These are phyloP conservation scores for Palythoa grandis DNA, from an alignment of 92 coral and sea anemone species.

Conservation along the genomic window DNA sequence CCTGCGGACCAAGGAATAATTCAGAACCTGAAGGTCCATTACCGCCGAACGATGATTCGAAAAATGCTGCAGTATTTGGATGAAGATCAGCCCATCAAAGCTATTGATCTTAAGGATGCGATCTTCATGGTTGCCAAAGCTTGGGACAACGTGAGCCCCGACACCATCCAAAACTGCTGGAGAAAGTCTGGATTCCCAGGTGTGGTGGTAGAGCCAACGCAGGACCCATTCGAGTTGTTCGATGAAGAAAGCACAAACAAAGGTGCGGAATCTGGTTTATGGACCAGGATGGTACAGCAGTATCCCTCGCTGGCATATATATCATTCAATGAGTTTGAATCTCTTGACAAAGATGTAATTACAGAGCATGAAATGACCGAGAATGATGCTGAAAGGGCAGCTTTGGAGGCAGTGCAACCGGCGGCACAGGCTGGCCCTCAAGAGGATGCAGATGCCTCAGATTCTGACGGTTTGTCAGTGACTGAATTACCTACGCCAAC, in stretches of 20 bases:
- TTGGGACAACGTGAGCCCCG: not conserved
- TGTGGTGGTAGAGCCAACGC: conserved; percentile 37
- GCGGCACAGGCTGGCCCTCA: no score
- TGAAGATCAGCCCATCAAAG: conserved; percentile 46
- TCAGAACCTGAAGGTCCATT: conserved; percentile 49
- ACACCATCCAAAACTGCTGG: conserved; percentile 2
- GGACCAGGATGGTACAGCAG: conserved; percentile 56
- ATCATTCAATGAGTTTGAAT: conserved; percentile 41
- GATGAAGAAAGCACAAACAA: conserved; percentile 62
- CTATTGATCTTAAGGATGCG: conserved; percentile 3
- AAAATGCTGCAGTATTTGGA: conserved; percentile 45
- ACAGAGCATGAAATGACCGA: no score
- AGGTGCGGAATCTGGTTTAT: no score
- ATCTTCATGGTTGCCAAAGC: not conserved
- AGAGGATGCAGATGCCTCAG: no score
- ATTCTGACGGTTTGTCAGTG: no score
- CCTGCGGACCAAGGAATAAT: conserved; percentile 44
- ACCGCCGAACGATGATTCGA: conserved; percentile 49
- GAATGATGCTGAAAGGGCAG: no score
- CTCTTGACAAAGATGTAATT: not conserved
- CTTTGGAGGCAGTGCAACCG: no score
- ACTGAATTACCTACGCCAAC: no score
- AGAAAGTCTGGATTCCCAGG: conserved; percentile 63
- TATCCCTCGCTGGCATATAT: conserved; percentile 39
- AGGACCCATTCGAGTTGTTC: conserved; percentile 58